phyloP scores from a whole-genome alignment of 2,797 vertebrate species.

The Clarias laeviceps region DNA sequence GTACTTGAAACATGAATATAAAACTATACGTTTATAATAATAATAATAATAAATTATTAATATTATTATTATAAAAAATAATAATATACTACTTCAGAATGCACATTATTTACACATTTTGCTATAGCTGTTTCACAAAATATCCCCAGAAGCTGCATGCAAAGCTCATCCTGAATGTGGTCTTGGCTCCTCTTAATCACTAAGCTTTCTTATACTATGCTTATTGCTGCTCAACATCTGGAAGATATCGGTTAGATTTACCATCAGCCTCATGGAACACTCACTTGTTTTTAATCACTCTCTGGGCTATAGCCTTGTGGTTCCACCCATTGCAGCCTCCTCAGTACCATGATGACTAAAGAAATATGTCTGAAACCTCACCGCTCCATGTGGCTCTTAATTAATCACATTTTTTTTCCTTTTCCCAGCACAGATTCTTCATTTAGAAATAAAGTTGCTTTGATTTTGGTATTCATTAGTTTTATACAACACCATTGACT shows the following conservation, averaged over 20 bases:
- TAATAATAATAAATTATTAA: neutral
- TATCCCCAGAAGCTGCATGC: conserved; percentile 8
- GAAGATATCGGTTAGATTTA: conserved; percentile 59
- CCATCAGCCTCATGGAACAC: conserved; percentile 45
- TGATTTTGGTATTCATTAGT: neutral
- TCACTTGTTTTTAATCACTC: conserved; percentile 50
- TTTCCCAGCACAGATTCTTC: conserved; percentile 33
- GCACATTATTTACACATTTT: neutral
- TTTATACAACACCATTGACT: neutral
- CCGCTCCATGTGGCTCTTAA: conserved; percentile 40
- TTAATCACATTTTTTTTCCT: conserved; percentile 38
- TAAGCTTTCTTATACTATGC: conserved; percentile 32
- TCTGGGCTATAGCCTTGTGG: conserved; percentile 32
- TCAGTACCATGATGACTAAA: conserved; percentile 39
- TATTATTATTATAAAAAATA: neutral
- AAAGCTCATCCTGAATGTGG: conserved; percentile 10
- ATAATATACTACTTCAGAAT: neutral
- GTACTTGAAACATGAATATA: neutral
- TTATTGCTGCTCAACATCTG: conserved; percentile 60
- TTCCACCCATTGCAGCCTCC: conserved; percentile 45
- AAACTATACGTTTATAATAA: neutral
- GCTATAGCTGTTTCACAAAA: neutral
- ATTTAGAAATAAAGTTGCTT: conserved; percentile 46
- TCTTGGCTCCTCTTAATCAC: conserved; percentile 29
- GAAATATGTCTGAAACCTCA: conserved; percentile 34